These are phyloP conservation scores for Synchiropus splendidus DNA, from an alignment of 2,113 vertebrate genomes.

Conservation along the genomic window DNA sequence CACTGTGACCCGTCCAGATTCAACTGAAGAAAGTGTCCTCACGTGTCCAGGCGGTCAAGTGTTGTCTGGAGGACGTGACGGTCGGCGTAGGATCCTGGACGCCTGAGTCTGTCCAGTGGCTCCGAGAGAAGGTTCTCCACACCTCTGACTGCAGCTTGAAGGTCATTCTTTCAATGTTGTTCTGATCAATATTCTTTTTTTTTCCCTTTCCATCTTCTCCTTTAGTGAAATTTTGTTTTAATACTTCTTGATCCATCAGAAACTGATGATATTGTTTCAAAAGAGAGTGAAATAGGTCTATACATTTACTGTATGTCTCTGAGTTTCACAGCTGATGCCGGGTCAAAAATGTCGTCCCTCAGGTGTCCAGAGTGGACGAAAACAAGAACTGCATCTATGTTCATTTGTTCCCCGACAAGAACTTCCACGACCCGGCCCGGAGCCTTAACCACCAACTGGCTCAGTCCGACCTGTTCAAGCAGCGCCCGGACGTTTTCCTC, in stretches of 20 bases:
- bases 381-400: slow-evolving; percentile 68
- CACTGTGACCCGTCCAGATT: neutral
- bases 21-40: slow-evolving; percentile 32
- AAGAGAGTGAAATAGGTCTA: too few relatives aligned
- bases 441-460: slow-evolving; percentile 85
- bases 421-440: slow-evolving; percentile 67
- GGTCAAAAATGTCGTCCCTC: too few relatives aligned
- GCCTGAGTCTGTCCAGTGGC: slow-evolving; percentile 87
- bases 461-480: slow-evolving; percentile 81
- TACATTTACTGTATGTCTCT: too few relatives aligned
- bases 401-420: slow-evolving; percentile 84
- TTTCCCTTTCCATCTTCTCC: neutral
- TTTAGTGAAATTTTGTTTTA: neutral
- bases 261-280: too few relatives aligned
- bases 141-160: slow-evolving; percentile 86
- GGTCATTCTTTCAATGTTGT: slow-evolving; percentile 48
- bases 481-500: slow-evolving; percentile 84
- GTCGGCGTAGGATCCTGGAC: slow-evolving; percentile 87
- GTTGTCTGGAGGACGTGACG: slow-evolving; percentile 83
- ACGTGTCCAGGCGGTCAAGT: slow-evolving; percentile 77
- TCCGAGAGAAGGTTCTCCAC: slow-evolving; percentile 82
- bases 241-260: too few relatives aligned
- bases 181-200: neutral
- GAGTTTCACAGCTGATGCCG: too few relatives aligned
- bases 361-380: slow-evolving; percentile 78